Evolutionary conservation across 2,113 vertebrate genomes (phyloP), one percentile per base, ranked within the genome.

Genomic region (Eidolon helvum): DNA sequence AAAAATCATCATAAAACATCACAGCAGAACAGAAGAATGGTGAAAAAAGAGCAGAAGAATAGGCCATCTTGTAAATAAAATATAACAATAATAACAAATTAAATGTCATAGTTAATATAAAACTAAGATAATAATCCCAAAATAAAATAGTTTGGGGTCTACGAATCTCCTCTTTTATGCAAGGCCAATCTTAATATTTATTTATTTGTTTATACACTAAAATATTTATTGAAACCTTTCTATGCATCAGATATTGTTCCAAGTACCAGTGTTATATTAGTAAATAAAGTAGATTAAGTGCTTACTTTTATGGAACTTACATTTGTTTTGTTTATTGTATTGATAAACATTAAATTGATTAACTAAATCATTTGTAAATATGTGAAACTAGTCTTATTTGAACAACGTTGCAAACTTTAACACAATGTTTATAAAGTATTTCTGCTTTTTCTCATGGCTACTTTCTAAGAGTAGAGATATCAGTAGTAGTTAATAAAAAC

Each of bases 341-440:
- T 94, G 59, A 74, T 57, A 91, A 89, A 83, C 74, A 8, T 87
- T 90, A 92, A 86, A 59, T 50, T 80, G 65, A 91, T 66, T 45
- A 65, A 91, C 15, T 57, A 38, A 26, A 43, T 78, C 45, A 22
- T 33, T 33, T 38, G 2, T 40, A 50, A 50, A 11, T 57, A 53
- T 3, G 0, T n/a, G 89, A 65, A 96, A 91, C 74, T 11, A 68
- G 10, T 71, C 16, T 91, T 59, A 43, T 33, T 66, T 55, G 80
- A 69, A 61, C 38, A 83, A 94, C 14, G 26, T 10, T 35, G 43
- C 12, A 66, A 78, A 92, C 4, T 50, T 84, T 28, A 48, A 53
- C 30, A 66, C 30, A 77, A 74, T 35, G 8, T 33, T 50, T 91
- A 35, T 7, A 87, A 85, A 87, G 63, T 33, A 53, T 43, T 57